Evolutionary conservation across 2,113 vertebrate genomes (phyloP).

Genomic region (Zosterops japonicus): DNA sequence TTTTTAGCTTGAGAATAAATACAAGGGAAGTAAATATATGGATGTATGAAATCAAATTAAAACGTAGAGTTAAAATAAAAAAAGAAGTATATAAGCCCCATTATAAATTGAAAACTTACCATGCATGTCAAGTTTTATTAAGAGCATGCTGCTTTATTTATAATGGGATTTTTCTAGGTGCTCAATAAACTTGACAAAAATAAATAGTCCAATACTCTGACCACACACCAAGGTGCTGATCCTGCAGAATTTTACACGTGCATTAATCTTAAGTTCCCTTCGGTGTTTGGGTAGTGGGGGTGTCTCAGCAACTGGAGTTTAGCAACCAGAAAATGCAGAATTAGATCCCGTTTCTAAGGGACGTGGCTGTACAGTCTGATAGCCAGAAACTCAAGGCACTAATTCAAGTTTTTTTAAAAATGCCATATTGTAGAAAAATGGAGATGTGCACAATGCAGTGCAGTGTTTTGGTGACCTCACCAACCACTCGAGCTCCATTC

Average conservation of each 20-base stretch:
- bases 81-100: neutral
- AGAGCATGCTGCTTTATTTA: neutral
- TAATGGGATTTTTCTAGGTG: conserved; percentile 8
- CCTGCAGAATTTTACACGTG: neutral
- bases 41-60: neutral
- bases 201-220: neutral
- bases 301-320: neutral
- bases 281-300: fast-evolving
- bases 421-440: neutral
- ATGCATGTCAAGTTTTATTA: neutral
- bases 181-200: conserved; percentile 36
- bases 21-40: neutral
- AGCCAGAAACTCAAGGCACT: neutral
- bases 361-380: neutral
- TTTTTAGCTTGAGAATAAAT: neutral
- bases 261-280: neutral
- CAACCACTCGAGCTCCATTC: neutral
- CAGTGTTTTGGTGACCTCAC: conserved; percentile 31
- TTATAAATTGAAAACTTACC: neutral
- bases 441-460: neutral
- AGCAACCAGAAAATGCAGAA: neutral
- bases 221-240: neutral
- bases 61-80: neutral
- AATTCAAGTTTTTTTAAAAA: neutral
- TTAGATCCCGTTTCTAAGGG: neutral